Evolutionary conservation across 2,797 vertebrate species (phyloP).

Genomic region (Choloepus didactylus): DNA sequence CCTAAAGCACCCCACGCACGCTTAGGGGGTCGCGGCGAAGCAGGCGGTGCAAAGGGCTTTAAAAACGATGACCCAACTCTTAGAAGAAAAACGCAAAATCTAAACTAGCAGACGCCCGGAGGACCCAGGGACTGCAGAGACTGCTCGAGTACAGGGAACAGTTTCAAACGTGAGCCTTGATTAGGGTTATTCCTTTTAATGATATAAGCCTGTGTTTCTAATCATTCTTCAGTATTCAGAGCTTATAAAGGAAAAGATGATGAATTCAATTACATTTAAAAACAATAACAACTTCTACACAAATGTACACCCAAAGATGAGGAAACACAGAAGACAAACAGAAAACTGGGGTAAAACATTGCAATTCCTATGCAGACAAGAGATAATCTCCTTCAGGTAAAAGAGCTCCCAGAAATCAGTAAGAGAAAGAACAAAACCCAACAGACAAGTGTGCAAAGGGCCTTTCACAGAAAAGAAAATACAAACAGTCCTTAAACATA

Average conservation of each 20-base stretch:
- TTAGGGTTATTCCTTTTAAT: background rate
- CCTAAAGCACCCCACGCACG: too few relatives aligned
- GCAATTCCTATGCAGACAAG: background rate
- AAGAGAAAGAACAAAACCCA: background rate
- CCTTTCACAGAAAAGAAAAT: background rate
- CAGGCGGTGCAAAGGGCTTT: too few relatives aligned
- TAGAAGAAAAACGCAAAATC: conserved; percentile 32
- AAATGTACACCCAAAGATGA: too few relatives aligned
- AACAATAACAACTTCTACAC: background rate
- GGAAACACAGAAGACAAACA: background rate
- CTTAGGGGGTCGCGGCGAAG: too few relatives aligned
- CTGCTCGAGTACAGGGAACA: background rate
- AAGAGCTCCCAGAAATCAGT: background rate
- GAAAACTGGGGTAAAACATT: background rate
- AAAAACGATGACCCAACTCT: background rate
- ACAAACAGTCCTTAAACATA: too few relatives aligned
- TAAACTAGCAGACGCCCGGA: background rate
- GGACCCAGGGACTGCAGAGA: background rate
- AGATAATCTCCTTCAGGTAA: background rate
- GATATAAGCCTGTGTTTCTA: background rate
- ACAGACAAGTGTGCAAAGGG: background rate
- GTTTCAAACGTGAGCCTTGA: background rate
- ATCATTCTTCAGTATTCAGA: conserved; percentile 56
- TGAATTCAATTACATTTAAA: background rate
- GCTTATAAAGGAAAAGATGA: background rate